A percentile compares a stretch with the other conserved stretches of the same genome.
phyloP scores from a whole-genome alignment of 2,888 invertebrate species.

The Idaea straminata region DNA sequence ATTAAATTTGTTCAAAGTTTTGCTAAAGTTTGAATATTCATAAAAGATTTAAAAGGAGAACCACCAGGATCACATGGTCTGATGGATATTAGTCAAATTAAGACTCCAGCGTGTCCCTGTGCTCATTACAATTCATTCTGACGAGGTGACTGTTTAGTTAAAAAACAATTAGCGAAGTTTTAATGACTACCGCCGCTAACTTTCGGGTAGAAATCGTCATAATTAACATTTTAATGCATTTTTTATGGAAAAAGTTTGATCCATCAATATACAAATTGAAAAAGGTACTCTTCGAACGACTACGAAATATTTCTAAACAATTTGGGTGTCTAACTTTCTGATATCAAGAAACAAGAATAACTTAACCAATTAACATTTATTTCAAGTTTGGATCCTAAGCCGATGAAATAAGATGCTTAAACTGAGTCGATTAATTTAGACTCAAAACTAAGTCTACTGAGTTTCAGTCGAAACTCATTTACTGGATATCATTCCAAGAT shows the following conservation, averaged over 20 bases:
- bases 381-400: neutral
- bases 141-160: conserved; percentile 33
- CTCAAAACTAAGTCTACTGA: neutral
- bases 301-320: neutral
- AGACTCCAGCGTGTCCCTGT: conserved; percentile 22
- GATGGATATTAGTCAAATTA: conserved; percentile 37
- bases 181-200: conserved; percentile 29
- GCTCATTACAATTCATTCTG: conserved; percentile 29
- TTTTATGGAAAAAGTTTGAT: conserved; percentile 15
- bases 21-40: conserved; percentile 34
- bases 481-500: neutral
- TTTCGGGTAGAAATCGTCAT: conserved; percentile 18
- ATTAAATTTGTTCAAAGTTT: conserved; percentile 19
- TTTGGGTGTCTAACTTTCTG: neutral
- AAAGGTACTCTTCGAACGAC: neutral
- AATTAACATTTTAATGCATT: conserved; percentile 11
- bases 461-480: neutral
- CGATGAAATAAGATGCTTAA: conserved; percentile 1
- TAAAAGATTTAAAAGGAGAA: conserved; percentile 30
- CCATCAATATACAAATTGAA: conserved; percentile 4
- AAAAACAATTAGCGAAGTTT: conserved; percentile 44
- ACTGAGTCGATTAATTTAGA: neutral
- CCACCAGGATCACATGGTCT: conserved; percentile 30
- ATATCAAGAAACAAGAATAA: neutral
- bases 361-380: neutral